Evolutionary conservation across 2,113 vertebrate species (phyloP), one percentile per base, ranked within the genome.

Genomic region (Paralichthys olivaceus): DNA sequence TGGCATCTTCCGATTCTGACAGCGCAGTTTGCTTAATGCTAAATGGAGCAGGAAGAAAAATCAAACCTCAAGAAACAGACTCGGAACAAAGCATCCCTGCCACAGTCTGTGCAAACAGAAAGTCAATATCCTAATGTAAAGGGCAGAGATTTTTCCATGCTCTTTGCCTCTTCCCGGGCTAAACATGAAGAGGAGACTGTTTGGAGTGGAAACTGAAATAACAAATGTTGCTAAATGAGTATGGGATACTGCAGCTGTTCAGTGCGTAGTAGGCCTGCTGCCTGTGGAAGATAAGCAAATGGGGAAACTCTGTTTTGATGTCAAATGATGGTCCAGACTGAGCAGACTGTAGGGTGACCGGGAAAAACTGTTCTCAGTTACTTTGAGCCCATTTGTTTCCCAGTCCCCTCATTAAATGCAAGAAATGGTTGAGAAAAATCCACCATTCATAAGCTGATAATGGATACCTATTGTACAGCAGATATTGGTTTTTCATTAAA

Each of bases 231-330:
- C 79, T 85, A 87, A 84, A 83, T 81, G 61, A 79, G 75, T 58
- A 23, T 75, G 81, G 81, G 76, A 67, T 65, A 61, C 73, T 58
- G 84, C 69, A 73, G 87, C 84, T 87, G 85, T 74, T 85, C 75
- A 80, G 65, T 85, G 72, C 85, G 82, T 69, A 69, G 87, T 84
- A 62, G 88, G 77, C 76, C 83, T 91, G 85, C 90, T 91, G 90
- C 79, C 69, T 85, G 86, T 12, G 5, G 69, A 80, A 91, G 93
- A 93, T 91, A 90, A 93, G 92, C 59, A 69, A 84, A 77, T 81
- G 68, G 72, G 70, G 63, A 85, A 61, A 75, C 43, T 72, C 2
- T 57, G 40, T 84, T 84, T 73, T 90, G 77, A 89, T 81, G 84
- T 84, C 56, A 62, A 87, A 73, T 80, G 77, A 69, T 76, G 81